A percentile compares a stretch with the other conserved stretches of the same genome.
Conservation (phyloP, 1,140 invertebrate species). For the Vanessa tameamea region DNA sequence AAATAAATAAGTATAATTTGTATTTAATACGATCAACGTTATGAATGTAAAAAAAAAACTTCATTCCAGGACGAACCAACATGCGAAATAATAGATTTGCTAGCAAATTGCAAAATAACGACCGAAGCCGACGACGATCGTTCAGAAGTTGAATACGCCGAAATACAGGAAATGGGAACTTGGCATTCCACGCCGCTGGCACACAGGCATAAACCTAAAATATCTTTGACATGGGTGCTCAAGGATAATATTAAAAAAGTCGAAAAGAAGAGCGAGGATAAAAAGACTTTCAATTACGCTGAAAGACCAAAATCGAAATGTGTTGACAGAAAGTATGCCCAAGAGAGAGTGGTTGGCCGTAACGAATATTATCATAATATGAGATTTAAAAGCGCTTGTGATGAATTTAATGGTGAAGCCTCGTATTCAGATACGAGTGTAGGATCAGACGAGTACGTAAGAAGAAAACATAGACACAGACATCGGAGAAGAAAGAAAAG, state of each 20-base stretch:
- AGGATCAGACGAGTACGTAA: conserved; percentile 58
- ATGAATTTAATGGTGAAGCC: conserved; percentile 61
- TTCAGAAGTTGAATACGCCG: conserved; percentile 64
- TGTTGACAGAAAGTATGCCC: conserved; percentile 34
- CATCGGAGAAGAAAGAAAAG: conserved; percentile 66
- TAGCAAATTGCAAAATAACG: conserved; percentile 66
- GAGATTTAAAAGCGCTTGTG: conserved; percentile 67
- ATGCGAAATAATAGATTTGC: conserved; percentile 66
- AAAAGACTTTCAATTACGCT: conserved; percentile 43
- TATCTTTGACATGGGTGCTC: conserved; percentile 86
- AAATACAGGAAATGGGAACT: conserved; percentile 74
- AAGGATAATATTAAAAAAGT: conserved; percentile 81
- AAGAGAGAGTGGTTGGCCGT: conserved; percentile 60
- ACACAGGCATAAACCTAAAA: conserved; percentile 83
- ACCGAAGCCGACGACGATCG: conserved; percentile 43
- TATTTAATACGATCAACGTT: too few relatives aligned
- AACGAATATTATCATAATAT: conserved; percentile 70
- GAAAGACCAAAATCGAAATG: conserved; percentile 36
- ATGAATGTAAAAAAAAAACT: too few relatives aligned
- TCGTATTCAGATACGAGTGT: conserved; percentile 65
- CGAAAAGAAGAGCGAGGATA: conserved; percentile 44
- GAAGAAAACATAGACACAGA: conserved; percentile 62
- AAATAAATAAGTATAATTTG: too few relatives aligned
- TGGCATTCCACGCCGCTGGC: conserved; percentile 76
- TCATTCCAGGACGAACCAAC: conserved; percentile 38